Base-by-base conservation (phyloP, 2,113 vertebrate genomes). In the Petaurus breviceps region DNA sequence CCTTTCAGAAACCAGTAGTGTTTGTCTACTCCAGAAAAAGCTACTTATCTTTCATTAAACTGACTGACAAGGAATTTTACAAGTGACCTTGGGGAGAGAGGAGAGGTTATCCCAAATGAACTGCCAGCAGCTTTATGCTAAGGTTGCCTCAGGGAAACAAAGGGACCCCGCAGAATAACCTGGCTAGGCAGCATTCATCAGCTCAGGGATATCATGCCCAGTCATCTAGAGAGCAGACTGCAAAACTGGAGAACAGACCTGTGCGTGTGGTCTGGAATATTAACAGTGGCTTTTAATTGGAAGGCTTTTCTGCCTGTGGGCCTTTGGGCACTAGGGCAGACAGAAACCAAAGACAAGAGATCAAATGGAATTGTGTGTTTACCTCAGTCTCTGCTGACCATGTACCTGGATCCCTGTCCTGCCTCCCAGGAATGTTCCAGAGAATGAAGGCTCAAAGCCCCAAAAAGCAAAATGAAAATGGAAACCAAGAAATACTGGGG, bases 301-400 rank as follows among this genome's bases (percentile, higher is more conserved):
- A 97, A 97, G 95, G 90, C 91, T 77, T 37, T 96, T 52, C 28
- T 98, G 97, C 97, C 96, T 94, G 92, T 54, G 93, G 94, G 96
- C 90, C 37, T 97, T 94, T 90, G 94, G 91, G 90, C 51, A 43
- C 92, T 95, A 95, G 91, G 92, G 94, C 92, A 94, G 93, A 93
- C 96, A 97, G 97, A n/a, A 97, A 92, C 95, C 90, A 43, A 97
- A 98, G 94, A 92, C 94, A 94, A 97, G 96, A 94, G 89, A 97
- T 96, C 61, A 96, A 96, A 94, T 92, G 90, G 95, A 97, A 91
- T 84, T 93, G 92, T 91, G 93, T 89, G 77, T 26, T 0, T 24
- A 95, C 92, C 57, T 31, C 92, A 93, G 95, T 97, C 92, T 94
- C 51, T 92, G 90, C 26, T 54, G 68, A 84, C 68, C 68, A 89